Base-by-base conservation (phyloP, 1,140 invertebrate genomes). In the Hydropsyche tenuis region DNA sequence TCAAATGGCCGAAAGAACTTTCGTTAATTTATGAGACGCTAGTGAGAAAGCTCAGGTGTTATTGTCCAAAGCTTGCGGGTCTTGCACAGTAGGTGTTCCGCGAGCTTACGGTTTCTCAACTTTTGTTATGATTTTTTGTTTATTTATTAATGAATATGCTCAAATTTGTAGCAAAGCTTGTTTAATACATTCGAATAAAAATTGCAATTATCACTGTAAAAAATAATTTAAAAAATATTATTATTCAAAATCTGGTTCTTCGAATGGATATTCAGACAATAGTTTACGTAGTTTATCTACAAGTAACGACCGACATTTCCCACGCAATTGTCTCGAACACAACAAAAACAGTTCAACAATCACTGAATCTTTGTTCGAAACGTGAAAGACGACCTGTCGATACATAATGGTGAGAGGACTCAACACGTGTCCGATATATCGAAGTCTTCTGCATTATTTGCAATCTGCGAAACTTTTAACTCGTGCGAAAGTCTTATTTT, bases 21-120 rank as follows among this genome's bases (percentile, higher is more conserved):
- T 70, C 48, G 68, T 46, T 70, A 70, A 70, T 70, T 70, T 70
- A 70, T 70, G 68, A 70, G 68, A 56, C 25, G 68, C 37, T 70
- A 70, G 68, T 56, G 68, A 70, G 68, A 70, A 70, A 70, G 68
- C 25, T 70, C 27, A 22, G 68, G 68, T 70, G 51, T 70, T 70
- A 70, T 70, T 70, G 68, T 70, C 68, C 68, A 70, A 70, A 70
- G 68, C 68, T 70, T 46, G 68, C 48, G 68, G 68, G 46, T 12
- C 45, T 45, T 25, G 25, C 68, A 70, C 68, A 70, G 68, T 70
- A 70, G 68, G 68, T 70, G 68, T 53, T 70, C 43, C 9, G 46
- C 51, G 23, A 68, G n/a, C 12, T 16, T 14, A n/a, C 16, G 14
- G 45, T 6, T 27, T 68, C 65, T 22, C 65, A 48, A 68, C 23